Conservation (phyloP, 2,113 vertebrate species). For the Pycnonotus jocosus region DNA sequence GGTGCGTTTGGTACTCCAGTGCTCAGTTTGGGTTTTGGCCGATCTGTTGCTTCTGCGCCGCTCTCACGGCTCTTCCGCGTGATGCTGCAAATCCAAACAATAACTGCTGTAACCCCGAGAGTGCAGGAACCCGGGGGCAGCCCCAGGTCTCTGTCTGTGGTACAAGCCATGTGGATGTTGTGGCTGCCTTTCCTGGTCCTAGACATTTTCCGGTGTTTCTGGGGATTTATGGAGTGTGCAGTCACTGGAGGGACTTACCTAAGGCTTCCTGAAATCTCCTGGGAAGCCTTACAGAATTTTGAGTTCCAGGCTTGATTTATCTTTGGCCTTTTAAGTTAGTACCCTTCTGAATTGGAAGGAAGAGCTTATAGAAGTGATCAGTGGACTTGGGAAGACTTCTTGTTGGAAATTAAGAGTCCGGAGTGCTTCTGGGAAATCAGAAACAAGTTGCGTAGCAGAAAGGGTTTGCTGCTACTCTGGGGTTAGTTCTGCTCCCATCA, state of each 20-base stretch:
- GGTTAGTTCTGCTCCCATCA: background rate
- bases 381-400: background rate
- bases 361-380: rapidly evolving
- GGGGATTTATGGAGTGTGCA: rapidly evolving
- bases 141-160: rapidly evolving
- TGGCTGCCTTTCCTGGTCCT: background rate
- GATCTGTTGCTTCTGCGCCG: background rate
- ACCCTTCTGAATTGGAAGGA: background rate
- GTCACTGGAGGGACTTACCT: rapidly evolving
- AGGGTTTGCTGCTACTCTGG: background rate
- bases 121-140: rapidly evolving
- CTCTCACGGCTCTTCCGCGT: rapidly evolving
- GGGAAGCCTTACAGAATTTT: background rate
- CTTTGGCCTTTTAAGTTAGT: background rate
- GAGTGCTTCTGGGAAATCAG: background rate
- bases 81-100: rapidly evolving
- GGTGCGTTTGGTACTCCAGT: rapidly evolving
- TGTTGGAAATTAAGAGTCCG: background rate
- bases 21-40: background rate
- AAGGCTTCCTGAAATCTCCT: background rate
- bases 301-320: background rate
- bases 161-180: rapidly evolving
- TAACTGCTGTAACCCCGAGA: rapidly evolving
- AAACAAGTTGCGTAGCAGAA: background rate
- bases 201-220: background rate